Evolutionary conservation across 1,140 invertebrate genomes (phyloP).

Genomic region (Battus philenor): DNA sequence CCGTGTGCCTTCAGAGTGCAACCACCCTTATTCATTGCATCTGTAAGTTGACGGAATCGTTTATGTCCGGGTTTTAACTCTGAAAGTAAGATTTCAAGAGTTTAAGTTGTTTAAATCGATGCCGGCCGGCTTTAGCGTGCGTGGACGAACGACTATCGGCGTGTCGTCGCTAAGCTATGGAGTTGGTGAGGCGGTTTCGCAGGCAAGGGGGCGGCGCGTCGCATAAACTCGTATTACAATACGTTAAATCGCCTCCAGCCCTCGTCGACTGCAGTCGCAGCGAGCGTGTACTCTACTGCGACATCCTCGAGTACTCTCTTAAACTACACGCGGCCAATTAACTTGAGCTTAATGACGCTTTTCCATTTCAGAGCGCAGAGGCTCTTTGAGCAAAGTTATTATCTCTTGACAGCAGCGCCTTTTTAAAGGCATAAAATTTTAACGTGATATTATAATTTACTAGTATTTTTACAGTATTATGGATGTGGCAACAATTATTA

Average conservation of each 20-base stretch:
- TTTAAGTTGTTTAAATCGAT: slow-evolving; percentile 42
- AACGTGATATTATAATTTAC: too few species aligned
- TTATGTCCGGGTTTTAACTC: slow-evolving; percentile 32
- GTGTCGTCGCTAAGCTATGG: slow-evolving; percentile 37
- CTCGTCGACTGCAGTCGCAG: slow-evolving; percentile 42
- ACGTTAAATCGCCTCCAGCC: slow-evolving; percentile 57
- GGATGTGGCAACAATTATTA: too few species aligned
- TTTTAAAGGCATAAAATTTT: too few species aligned
- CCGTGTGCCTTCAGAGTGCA: slow-evolving; percentile 44
- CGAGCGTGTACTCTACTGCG: slow-evolving; percentile 30
- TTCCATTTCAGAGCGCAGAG: slow-evolving; percentile 32
- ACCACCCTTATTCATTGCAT: slow-evolving; percentile 44
- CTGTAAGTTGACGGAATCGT: slow-evolving; percentile 33
- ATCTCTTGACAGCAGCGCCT: neutral
- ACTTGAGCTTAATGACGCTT: slow-evolving; percentile 48
- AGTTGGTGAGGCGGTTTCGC: slow-evolving; percentile 30
- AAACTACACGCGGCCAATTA: slow-evolving; percentile 44
- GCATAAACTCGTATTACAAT: slow-evolving; percentile 56
- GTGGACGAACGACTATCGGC: slow-evolving; percentile 50
- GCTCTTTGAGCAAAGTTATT: slow-evolving; percentile 4
- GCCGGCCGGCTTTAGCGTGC: slow-evolving; percentile 45
- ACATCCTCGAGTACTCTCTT: slow-evolving; percentile 36
- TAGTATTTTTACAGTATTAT: too few species aligned
- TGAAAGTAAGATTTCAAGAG: slow-evolving; percentile 41
- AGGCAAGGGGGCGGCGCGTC: slow-evolving; percentile 39